Evolutionary conservation across 1,140 invertebrate genomes (phyloP).

Genomic region (Drosophila ogumai): DNA sequence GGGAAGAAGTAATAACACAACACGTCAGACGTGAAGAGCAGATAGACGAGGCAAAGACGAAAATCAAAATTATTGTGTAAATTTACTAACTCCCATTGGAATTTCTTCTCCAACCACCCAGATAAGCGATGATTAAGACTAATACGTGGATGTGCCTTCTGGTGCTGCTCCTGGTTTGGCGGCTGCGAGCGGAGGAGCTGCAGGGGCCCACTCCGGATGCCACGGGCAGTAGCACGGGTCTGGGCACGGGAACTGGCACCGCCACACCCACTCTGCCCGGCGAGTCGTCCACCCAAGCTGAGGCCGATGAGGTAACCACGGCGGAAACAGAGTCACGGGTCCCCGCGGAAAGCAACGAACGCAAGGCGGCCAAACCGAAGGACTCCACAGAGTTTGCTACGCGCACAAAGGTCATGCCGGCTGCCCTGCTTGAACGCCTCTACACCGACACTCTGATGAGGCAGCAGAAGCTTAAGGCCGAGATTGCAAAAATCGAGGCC

Average conservation of each 20-base stretch:
- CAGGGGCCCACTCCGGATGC: constrained; percentile 55
- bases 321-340: constrained; percentile 43
- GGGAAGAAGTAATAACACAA: constrained; percentile 76
- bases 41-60: constrained; percentile 26
- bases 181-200: constrained; percentile 56
- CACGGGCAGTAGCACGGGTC: constrained; percentile 16
- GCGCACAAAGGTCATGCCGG: constrained; percentile 62
- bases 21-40: constrained; percentile 68
- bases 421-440: constrained; percentile 65
- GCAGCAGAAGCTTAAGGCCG: constrained; percentile 70
- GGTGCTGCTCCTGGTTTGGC: constrained; percentile 44
- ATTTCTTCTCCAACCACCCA: constrained; percentile 2
- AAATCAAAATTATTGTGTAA: constrained; percentile 43
- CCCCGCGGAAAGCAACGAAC: constrained; percentile 54
- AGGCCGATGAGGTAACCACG: constrained; percentile 54
- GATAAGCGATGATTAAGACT: constrained; percentile 47
- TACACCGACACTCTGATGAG: constrained; percentile 66
- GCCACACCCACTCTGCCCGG: constrained; percentile 18
- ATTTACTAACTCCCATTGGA: not conserved
- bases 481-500: constrained; percentile 66
- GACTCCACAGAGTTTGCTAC: constrained; percentile 46
- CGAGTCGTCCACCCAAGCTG: constrained; percentile 28
- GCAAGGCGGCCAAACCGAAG: constrained; percentile 63
- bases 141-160: constrained; percentile 41
- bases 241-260: constrained; percentile 17